Conservation (phyloP, 23 tunicate genomes). For the Halocynthia roretzi region DNA sequence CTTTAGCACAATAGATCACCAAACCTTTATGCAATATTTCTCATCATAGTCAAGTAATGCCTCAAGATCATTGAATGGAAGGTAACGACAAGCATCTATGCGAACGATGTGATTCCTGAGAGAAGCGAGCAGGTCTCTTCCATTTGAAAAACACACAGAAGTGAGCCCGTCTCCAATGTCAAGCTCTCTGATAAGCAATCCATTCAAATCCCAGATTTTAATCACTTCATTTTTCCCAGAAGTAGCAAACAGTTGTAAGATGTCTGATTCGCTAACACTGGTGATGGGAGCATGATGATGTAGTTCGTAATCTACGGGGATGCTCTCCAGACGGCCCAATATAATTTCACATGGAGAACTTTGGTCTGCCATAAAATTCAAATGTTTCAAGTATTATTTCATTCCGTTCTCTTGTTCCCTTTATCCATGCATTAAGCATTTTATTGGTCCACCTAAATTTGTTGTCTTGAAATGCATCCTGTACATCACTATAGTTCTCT, state of each 20-base stretch:
- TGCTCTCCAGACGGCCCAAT: conserved; percentile 24
- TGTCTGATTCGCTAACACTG: conserved; percentile 32
- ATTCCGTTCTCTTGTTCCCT: no score
- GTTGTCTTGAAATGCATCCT: no score
- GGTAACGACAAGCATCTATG: conserved; percentile 38
- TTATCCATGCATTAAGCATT: no score
- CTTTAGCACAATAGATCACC: no score
- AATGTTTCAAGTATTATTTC: no score
- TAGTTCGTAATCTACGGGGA: conserved; percentile 32
- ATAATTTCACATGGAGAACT: background rate
- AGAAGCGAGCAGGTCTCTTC: conserved; percentile 43
- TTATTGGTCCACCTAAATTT: no score
- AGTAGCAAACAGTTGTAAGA: conserved; percentile 41
- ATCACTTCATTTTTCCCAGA: conserved; percentile 30
- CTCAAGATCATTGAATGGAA: conserved; percentile 39
- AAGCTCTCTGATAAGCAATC: conserved; percentile 48
- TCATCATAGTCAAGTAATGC: conserved; percentile 25
- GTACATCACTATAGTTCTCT: no score
- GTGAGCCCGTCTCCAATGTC: conserved; percentile 30
- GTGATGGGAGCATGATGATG: conserved; percentile 28
- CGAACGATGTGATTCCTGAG: conserved; percentile 39
- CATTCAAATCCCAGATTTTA: conserved; percentile 69
- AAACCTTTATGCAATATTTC: background rate
- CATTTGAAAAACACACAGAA: conserved; percentile 51
- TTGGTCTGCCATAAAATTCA: no score